Conservation (phyloP, 2,888 invertebrate genomes). For the Atethmia centrago region DNA sequence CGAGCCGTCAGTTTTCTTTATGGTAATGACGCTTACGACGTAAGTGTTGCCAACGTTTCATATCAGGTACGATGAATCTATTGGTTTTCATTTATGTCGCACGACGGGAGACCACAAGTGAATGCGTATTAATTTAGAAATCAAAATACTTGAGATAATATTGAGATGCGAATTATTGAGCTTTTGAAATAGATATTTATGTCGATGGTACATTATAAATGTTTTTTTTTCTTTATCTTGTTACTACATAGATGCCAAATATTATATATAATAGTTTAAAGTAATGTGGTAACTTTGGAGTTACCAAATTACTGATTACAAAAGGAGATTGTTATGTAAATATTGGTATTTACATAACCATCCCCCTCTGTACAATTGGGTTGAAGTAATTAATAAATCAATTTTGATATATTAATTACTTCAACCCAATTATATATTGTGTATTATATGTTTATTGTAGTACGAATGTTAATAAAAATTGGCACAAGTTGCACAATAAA, state of each 20-base stretch:
- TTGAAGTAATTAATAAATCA: not conserved
- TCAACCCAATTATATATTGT: no score
- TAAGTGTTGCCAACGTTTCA: constrained; percentile 67
- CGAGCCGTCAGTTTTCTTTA: constrained; percentile 80
- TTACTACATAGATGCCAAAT: not conserved
- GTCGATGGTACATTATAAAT: not conserved
- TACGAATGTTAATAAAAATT: no score
- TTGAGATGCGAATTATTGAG: not conserved
- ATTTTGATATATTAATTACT: no score
- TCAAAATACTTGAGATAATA: constrained; percentile 5
- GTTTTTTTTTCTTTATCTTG: not conserved
- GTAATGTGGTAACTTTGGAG: not conserved
- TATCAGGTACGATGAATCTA: constrained; percentile 61
- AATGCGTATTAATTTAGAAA: constrained; percentile 25
- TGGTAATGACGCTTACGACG: constrained; percentile 74
- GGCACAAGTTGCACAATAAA: not conserved
- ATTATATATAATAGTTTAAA: not conserved
- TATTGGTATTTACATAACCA: no score
- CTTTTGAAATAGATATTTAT: constrained; percentile 16
- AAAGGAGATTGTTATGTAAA: no score
- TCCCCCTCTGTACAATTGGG: no score
- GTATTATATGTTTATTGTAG: no score
- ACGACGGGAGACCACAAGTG: constrained; percentile 26
- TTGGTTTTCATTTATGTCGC: constrained; percentile 49
- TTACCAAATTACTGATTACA: no score